Percentiles rank a stretch among this genome's conserved stretches.
Evolutionary conservation across 53 echinoderm and acorn worm species (phyloP).

Genomic region (Hippasteria phrygiana): DNA sequence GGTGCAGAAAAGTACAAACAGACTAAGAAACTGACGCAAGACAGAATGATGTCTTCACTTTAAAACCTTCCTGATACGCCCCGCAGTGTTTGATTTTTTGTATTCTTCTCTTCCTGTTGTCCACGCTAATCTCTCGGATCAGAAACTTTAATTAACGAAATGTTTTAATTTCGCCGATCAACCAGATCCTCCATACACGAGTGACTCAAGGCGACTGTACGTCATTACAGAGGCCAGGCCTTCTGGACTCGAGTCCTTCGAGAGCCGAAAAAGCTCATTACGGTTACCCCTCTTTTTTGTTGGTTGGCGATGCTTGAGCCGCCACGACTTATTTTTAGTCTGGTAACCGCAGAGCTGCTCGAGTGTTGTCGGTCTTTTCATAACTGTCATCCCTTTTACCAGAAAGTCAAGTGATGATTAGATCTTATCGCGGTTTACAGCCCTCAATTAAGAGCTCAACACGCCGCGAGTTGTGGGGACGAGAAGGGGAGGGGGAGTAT

Average conservation of each 20-base stretch:
- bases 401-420: constrained; percentile 35
- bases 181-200: constrained; percentile 39
- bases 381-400: neutral
- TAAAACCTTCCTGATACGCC: neutral
- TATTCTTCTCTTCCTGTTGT: neutral
- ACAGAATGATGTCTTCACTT: no score
- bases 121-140: neutral
- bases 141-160: constrained; percentile 43
- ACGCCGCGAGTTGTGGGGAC: no score
- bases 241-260: neutral
- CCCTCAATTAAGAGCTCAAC: constrained; percentile 24
- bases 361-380: constrained; percentile 16
- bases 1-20: no score
- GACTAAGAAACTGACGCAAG: no score
- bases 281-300: neutral
- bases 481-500: no score
- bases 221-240: neutral
- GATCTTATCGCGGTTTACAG: constrained; percentile 45
- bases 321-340: neutral
- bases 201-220: neutral
- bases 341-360: constrained; percentile 24
- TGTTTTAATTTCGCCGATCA: neutral
- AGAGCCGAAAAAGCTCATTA: constrained; percentile 32
- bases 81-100: neutral
- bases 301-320: neutral